These are phyloP conservation scores for Anableps anableps DNA, from an alignment of 2,797 vertebrate species.

Conservation along the genomic window DNA sequence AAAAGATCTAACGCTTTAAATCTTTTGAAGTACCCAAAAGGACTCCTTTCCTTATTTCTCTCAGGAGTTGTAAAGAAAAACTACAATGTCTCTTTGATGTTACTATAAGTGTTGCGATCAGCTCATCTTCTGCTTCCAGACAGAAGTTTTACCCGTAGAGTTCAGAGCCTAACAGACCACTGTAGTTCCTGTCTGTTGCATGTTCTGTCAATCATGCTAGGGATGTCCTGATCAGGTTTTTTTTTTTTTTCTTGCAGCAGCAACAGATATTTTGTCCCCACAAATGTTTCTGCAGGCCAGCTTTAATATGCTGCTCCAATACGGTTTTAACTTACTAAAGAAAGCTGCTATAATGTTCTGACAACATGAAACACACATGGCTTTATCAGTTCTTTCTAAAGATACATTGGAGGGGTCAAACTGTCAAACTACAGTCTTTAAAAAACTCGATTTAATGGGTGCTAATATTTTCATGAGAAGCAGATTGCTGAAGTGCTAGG, in stretches of 20 bases:
- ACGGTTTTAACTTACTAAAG: not conserved
- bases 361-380: not conserved
- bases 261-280: too few relatives aligned
- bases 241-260: too few relatives aligned
- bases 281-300: not conserved
- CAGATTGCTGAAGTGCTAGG: not conserved
- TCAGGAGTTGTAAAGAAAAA: not conserved
- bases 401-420: not conserved
- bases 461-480: not conserved
- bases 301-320: not conserved
- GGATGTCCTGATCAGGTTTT: not conserved
- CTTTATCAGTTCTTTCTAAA: not conserved
- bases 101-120: not conserved
- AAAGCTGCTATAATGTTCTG: not conserved
- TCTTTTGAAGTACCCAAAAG: conserved; percentile 5
- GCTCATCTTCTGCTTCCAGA: not conserved
- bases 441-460: not conserved
- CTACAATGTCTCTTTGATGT: conserved; percentile 3
- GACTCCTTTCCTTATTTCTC: not conserved
- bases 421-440: not conserved
- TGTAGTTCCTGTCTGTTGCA: not conserved
- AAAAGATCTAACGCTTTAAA: conserved; percentile 7
- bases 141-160: conserved; percentile 1
- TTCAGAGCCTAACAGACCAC: not conserved
- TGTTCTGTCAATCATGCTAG: not conserved